Evolutionary conservation across 2,888 invertebrate species (phyloP), one percentile per base, ranked within the genome.

Genomic region (Drosophila diplacantha): DNA sequence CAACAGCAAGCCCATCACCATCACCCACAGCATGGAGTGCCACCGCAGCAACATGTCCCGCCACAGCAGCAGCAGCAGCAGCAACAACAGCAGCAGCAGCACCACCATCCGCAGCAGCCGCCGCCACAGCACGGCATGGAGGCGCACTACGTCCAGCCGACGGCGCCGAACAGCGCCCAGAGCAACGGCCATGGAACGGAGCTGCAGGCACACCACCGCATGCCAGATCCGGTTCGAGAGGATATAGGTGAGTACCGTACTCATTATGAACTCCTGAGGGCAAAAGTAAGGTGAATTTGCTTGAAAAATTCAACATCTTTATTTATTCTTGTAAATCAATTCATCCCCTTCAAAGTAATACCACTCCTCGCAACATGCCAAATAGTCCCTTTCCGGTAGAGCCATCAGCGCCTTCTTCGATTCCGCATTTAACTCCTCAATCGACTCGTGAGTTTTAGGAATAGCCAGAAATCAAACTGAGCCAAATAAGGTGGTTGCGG

Each of bases 141-240:
- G 60, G 68, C 82, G 4, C 80, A 80, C 57, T 80, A 80, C 44
- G 80, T 54, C 3, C 80, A 80, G 85, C 93, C 92, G 92, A 74
- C 90, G 92, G 75, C 91, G 92, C 80, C 93, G 91, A 79, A 81
- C 38, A 66, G 67, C 29, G 75, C 66, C 60, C 84, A 80, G 12
- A 69, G 84, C 61, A 93, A 93, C 84, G 92, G 93, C 83, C 88
- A 87, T 56, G 92, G 93, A 58, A 92, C 93, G 58, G 93, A 93
- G 74, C 89, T 94, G 74, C 92, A 94, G 81, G 91, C 93, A 71
- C 93, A 91, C 86, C 90, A 87, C 72, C 84, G 87, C 66, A 91
- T 92, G 86, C 90, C 91, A 69, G 91, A 91, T 53, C 87, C 84
- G 18, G 88, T 85, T 26, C 89, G 91, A 56, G 88, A 87, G 46